A percentile compares a stretch with the other conserved stretches of the same genome.
Evolutionary conservation across 1,140 invertebrate species (phyloP).

Genomic region (Drosophila tani): DNA sequence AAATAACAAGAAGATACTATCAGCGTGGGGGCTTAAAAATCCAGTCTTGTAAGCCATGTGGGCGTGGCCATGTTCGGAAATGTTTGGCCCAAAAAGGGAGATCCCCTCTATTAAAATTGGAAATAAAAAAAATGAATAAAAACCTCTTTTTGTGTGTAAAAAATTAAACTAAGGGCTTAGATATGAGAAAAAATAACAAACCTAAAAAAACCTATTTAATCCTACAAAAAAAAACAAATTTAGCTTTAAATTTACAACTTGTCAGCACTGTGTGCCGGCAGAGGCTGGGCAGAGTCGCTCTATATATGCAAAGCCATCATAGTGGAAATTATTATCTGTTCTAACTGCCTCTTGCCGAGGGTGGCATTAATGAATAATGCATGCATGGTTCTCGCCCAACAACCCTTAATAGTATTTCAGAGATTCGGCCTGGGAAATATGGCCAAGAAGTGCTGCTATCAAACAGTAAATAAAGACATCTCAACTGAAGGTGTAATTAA

Average conservation of each 20-base stretch:
- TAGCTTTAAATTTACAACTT: too few relatives aligned
- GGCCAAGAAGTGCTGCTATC: too few relatives aligned
- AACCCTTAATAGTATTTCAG: conserved; percentile 1
- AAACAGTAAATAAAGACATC: background rate
- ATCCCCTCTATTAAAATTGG: background rate
- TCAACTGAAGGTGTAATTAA: conserved; percentile 2
- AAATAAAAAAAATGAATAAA: conserved; percentile 5
- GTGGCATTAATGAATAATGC: conserved; percentile 13
- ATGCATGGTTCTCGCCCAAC: background rate
- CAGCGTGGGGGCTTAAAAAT: conserved; percentile 10
- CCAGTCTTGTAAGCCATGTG: conserved; percentile 17
- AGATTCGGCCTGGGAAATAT: background rate
- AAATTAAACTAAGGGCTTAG: too few relatives aligned
- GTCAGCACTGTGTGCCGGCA: too few relatives aligned
- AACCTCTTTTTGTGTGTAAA: background rate
- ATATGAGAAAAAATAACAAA: too few relatives aligned
- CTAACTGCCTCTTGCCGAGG: conserved; percentile 4
- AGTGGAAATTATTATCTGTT: conserved; percentile 6
- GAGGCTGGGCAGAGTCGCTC: too few relatives aligned
- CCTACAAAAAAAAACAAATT: too few relatives aligned
- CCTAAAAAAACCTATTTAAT: too few relatives aligned
- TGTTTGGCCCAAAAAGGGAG: conserved; percentile 22
- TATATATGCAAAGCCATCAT: background rate
- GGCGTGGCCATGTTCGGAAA: conserved; percentile 24
- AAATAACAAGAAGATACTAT: background rate